Conservation (phyloP, 2,888 invertebrate genomes). For the Agrotis exclamationis region DNA sequence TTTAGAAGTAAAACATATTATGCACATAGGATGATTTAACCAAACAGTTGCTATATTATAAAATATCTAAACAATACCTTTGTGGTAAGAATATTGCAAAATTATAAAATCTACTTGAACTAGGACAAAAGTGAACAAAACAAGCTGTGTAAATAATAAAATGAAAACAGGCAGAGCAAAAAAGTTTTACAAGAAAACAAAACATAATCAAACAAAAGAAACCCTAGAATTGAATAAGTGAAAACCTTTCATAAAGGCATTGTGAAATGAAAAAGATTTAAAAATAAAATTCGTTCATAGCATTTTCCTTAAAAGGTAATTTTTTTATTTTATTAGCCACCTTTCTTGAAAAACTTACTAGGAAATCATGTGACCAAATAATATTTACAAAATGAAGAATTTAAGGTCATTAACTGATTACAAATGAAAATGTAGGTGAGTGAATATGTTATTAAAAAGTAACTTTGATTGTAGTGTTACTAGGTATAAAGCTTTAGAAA, state of each 20-base stretch:
- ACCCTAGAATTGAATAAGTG: conserved; percentile 9
- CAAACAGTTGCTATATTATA: background rate
- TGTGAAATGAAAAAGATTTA: background rate
- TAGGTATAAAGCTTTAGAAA: no score
- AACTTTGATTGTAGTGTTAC: no score
- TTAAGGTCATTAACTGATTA: background rate
- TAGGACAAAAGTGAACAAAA: background rate
- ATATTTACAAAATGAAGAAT: background rate
- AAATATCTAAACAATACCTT: background rate
- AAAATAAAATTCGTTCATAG: background rate
- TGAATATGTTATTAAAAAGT: no score
- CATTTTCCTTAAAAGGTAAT: background rate
- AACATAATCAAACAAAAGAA: conserved; percentile 17
- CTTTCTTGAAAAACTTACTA: background rate
- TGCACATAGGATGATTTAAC: no score
- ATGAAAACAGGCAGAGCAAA: conserved; percentile 1
- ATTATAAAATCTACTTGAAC: background rate
- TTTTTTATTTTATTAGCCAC: background rate
- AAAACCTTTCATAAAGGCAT: background rate
- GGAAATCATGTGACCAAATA: background rate
- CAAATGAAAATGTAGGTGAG: background rate
- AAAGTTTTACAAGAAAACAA: background rate
- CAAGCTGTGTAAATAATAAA: background rate
- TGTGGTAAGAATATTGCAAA: background rate
- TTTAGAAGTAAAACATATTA: background rate